These are phyloP conservation scores for Urocolius indicus DNA, from an alignment of 2,113 vertebrate genomes.

Conservation along the genomic window DNA sequence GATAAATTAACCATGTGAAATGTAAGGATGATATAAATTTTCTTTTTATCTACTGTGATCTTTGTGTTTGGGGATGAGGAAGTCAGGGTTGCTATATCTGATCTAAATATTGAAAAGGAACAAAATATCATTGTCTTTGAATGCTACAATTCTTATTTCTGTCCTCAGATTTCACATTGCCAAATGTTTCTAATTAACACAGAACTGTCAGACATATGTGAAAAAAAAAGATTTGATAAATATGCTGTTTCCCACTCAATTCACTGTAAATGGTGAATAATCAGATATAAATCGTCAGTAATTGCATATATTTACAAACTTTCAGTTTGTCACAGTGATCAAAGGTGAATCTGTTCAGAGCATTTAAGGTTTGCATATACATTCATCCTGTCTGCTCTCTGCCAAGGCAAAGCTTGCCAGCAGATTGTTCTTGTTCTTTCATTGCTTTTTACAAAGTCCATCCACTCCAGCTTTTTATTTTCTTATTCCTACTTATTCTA, in stretches of 20 bases:
- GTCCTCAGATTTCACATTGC: not conserved
- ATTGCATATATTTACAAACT: constrained; percentile 2
- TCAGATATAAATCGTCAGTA: not conserved
- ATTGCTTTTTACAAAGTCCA: not conserved
- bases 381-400: not conserved
- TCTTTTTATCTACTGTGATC: not conserved
- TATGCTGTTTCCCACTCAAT: not conserved
- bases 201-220: not conserved
- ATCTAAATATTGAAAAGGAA: not conserved
- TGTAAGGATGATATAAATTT: not conserved
- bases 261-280: not conserved
- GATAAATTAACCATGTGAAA: not conserved
- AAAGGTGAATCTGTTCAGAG: not conserved
- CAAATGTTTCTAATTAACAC: not conserved
- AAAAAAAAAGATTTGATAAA: not conserved
- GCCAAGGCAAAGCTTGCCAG: not conserved
- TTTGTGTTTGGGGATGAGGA: not conserved
- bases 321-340: not conserved
- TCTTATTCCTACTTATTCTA: not conserved
- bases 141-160: not conserved
- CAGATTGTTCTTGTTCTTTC: not conserved
- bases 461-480: not conserved
- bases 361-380: not conserved
- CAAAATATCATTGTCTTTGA: not conserved
- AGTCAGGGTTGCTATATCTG: not conserved